Percentiles rank a stretch among this genome's conserved stretches.
These are phyloP conservation scores for Agrochola macilenta DNA, from an alignment of 2,888 invertebrate genomes.

Conservation along the genomic window DNA sequence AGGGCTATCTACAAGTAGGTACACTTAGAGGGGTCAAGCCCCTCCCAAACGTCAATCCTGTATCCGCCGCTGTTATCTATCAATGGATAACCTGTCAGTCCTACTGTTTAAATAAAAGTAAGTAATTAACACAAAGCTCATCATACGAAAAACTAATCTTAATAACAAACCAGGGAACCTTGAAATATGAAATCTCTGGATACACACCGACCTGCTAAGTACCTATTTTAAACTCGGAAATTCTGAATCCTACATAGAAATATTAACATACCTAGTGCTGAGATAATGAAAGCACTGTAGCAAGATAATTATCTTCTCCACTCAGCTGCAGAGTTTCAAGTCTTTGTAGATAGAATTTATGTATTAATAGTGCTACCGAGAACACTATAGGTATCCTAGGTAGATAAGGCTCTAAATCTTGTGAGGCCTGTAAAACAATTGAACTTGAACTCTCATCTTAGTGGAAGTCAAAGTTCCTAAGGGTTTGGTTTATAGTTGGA, in stretches of 20 bases:
- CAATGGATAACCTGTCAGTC: no score
- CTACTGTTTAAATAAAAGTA: neutral
- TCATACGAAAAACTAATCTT: neutral
- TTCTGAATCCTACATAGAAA: neutral
- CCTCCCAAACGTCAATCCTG: no score
- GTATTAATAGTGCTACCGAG: neutral
- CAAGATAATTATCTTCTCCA: neutral
- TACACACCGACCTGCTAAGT: neutral
- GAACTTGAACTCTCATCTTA: neutral
- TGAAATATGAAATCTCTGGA: neutral
- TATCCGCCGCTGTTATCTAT: no score
- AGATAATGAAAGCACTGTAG: neutral
- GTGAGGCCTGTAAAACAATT: neutral
- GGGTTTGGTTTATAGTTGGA: no score
- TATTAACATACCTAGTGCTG: neutral
- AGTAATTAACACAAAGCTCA: neutral
- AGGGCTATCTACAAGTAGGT: no score
- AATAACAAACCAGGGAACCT: neutral
- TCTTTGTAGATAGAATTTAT: neutral
- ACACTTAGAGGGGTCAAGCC: no score
- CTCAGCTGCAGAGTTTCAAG: neutral
- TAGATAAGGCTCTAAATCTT: neutral
- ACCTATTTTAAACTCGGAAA: no score
- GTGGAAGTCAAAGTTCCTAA: neutral
- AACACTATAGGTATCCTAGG: neutral